Evolutionary conservation across 2,888 invertebrate species (phyloP), one percentile per base, ranked within the genome.

Genomic region (Drosophila emarginata): DNA sequence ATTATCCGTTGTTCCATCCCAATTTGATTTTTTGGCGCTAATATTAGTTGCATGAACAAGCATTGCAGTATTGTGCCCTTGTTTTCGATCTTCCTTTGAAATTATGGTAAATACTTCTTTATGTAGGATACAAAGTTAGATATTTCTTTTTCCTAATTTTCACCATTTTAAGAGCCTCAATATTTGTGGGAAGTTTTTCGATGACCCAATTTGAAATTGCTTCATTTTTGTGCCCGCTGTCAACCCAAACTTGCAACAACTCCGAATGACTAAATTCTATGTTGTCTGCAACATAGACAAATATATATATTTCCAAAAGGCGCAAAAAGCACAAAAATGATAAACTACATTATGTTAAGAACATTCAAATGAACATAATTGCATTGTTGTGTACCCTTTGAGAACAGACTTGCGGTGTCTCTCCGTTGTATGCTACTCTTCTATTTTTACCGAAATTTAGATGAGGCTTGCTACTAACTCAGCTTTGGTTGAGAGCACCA

Each of bases 31-130:
- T 28, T 28, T 28, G 28, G 28, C n/a, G n/a, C n/a, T n/a, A n/a
- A n/a, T n/a, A n/a, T n/a, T 28, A 28, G 28, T 6, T 28, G 28
- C 28, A 28, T 28, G 28, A 28, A 28, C n/a, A 53, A 53, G 26
- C 32, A 53, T 28, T 32, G 53, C 26, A 15, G 32, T 53, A 53
- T 53, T 32, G 15, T 53, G 53, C 14, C 53, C 53, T 32, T 53
- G 53, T 32, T 54, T 14, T 26, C 3, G 11, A 51, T 18, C 12
- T 12, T 26, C 15, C n/a, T 54, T 32, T 54, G 26, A 32, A 32
- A 54, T 54, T 54, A 32, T 15, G 11, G 32, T 32, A n/a, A n/a
- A n/a, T n/a, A n/a, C n/a, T n/a, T n/a, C n/a, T n/a, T n/a, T 54
- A 28, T 9, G 23, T 53, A 28, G 40, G 18, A 18, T n/a, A 45